These are phyloP conservation scores for Condylura cristata DNA, from an alignment of 2,113 vertebrate species.

Conservation along the genomic window DNA sequence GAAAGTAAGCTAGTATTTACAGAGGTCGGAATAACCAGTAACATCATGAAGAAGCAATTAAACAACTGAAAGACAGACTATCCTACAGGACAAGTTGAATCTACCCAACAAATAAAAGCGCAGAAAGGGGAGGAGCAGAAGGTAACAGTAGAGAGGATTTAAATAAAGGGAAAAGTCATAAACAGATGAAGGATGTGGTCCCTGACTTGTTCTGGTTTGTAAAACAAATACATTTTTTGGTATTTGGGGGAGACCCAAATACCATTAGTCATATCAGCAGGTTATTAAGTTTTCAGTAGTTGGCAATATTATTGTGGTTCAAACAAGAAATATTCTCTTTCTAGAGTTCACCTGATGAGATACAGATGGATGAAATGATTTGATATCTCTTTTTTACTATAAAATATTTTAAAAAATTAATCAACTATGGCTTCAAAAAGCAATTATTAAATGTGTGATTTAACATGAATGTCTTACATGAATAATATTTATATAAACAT, in stretches of 20 bases:
- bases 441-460: no score
- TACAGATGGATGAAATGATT: background rate
- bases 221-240: background rate
- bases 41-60: background rate
- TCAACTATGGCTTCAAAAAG: background rate
- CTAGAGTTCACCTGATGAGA: background rate
- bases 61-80: background rate
- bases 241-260: background rate
- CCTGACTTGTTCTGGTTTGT: background rate
- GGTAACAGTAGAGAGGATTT: background rate
- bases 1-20: background rate
- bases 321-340: background rate
- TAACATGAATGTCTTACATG: background rate
- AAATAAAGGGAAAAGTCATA: background rate
- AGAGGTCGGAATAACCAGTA: background rate
- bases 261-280: background rate
- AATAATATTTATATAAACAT: no score
- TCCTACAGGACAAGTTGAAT: background rate
- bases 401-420: constrained; percentile 15
- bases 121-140: no score
- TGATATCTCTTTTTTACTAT: background rate
- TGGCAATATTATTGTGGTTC: background rate
- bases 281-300: background rate
- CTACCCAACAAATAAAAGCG: background rate
- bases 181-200: background rate